Conservation (phyloP, 2,888 invertebrate genomes). For the Drosophila paramelanica region DNA sequence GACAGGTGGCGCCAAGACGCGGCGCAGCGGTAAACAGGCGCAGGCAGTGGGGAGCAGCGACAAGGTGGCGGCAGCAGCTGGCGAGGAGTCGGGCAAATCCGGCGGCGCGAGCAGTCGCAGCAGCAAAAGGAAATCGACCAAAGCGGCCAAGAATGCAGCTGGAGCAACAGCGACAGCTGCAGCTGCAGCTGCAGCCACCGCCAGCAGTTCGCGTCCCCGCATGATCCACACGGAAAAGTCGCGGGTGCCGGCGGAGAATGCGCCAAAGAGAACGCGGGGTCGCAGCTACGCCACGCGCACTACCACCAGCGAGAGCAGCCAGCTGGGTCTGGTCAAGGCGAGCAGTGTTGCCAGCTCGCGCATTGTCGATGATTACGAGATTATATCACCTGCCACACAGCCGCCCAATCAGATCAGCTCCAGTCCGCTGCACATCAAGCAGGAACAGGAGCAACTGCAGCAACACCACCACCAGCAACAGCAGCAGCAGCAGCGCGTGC, state of each 20-base stretch:
- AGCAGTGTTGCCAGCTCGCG: slow-evolving; percentile 52
- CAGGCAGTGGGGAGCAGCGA: not conserved
- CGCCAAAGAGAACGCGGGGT: slow-evolving; percentile 86
- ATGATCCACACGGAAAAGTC: slow-evolving; percentile 92
- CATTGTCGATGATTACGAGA: slow-evolving; percentile 83
- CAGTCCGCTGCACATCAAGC: slow-evolving; percentile 82
- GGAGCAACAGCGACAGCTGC: slow-evolving; percentile 48
- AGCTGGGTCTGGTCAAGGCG: slow-evolving; percentile 61
- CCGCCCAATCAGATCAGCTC: slow-evolving; percentile 83
- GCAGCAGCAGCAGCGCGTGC: slow-evolving; percentile 66
- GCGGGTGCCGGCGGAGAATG: slow-evolving; percentile 84
- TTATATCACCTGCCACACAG: slow-evolving; percentile 81
- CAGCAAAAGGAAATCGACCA: not conserved
- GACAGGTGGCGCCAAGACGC: slow-evolving; percentile 46
- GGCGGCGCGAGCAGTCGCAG: too few relatives aligned
- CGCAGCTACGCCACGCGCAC: slow-evolving; percentile 86
- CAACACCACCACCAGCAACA: slow-evolving; percentile 41
- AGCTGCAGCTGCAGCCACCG: slow-evolving; percentile 25
- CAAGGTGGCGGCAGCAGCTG: slow-evolving; percentile 5
- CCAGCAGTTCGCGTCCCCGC: slow-evolving; percentile 87
- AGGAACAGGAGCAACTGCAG: slow-evolving; percentile 69
- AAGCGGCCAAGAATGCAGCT: not conserved
- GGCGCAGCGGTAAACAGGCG: slow-evolving; percentile 42
- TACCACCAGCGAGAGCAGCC: slow-evolving; percentile 48
- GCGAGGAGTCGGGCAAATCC: not conserved